These are phyloP conservation scores for Pleuronectes platessa DNA, from an alignment of 2,113 vertebrate species.

Conservation along the genomic window DNA sequence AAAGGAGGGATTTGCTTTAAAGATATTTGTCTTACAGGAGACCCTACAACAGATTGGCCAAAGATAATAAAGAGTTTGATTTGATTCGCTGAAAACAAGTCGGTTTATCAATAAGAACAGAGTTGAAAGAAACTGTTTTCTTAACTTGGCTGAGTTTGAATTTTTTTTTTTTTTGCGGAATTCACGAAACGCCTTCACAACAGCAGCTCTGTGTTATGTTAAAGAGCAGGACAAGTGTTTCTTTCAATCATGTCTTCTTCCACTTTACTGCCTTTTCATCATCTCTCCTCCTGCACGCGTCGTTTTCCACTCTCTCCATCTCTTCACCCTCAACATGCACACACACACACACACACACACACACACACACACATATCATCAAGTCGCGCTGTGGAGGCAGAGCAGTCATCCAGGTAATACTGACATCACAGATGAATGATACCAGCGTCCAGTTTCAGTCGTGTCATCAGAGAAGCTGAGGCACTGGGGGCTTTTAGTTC, in stretches of 20 bases:
- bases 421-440: conserved; percentile 42
- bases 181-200: neutral
- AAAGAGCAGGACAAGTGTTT: neutral
- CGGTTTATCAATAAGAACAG: conserved; percentile 31
- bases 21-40: conserved; percentile 67
- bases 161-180: neutral
- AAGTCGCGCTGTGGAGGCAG: conserved; percentile 25
- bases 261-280: neutral
- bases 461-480: conserved; percentile 19
- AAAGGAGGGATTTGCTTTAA: conserved; percentile 75
- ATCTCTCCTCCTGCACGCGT: neutral
- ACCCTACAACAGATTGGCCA: conserved; percentile 65
- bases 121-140: neutral
- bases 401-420: conserved; percentile 43
- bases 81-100: conserved; percentile 48
- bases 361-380: neutral
- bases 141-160: conserved; percentile 6
- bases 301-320: conserved; percentile 1
- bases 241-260: conserved; percentile 7
- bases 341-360: neutral
- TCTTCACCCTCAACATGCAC: neutral
- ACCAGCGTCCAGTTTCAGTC: conserved; percentile 40
- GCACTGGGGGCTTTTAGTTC: conserved; percentile 16
- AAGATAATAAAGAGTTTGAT: conserved; percentile 60
- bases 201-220: conserved; percentile 10